Conservation (phyloP, 2,113 vertebrate species). For the Atrichornis clamosus region DNA sequence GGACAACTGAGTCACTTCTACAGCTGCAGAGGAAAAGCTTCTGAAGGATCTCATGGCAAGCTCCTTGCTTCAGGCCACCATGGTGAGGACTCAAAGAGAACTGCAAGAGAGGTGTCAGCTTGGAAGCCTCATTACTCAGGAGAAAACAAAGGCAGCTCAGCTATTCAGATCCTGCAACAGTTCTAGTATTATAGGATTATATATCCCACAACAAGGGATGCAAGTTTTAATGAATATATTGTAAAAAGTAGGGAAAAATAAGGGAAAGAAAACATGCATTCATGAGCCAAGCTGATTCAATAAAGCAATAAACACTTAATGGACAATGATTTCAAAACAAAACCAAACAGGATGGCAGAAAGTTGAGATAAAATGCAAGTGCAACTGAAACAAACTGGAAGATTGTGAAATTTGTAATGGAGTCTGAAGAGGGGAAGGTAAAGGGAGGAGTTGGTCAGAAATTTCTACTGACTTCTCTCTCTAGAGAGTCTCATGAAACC, state of each 20-base stretch:
- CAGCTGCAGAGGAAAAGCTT: not conserved
- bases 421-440: not conserved
- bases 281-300: not conserved
- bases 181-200: not conserved
- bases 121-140: not conserved
- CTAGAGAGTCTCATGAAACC: not conserved
- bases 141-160: not conserved
- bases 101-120: not conserved
- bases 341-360: not conserved
- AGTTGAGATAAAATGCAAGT: not conserved
- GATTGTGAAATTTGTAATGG: not conserved
- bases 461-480: not conserved
- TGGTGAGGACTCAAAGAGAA: not conserved
- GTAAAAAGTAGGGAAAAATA: not conserved
- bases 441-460: not conserved
- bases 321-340: not conserved
- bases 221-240: not conserved
- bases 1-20: not conserved
- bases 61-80: not conserved
- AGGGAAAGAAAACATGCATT: not conserved
- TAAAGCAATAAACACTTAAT: not conserved
- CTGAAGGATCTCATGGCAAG: not conserved
- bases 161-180: not conserved
- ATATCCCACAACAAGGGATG: not conserved
- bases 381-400: fast-evolving